phyloP scores from a whole-genome alignment of 1,140 invertebrate genomes.

The Leptonema lineaticorne region DNA sequence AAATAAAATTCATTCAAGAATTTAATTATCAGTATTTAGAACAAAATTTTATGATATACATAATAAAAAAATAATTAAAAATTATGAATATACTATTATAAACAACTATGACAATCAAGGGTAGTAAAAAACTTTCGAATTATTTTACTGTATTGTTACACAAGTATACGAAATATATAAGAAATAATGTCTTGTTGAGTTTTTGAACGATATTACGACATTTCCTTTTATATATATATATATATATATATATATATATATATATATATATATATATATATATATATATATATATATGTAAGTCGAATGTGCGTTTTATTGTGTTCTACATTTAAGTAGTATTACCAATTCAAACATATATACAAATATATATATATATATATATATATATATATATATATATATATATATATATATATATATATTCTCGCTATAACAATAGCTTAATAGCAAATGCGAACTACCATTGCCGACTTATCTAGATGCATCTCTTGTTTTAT shows the following conservation, averaged over 20 bases:
- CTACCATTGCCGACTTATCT: constrained; percentile 13
- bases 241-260: neutral
- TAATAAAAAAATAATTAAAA: too few species aligned
- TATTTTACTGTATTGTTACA: too few species aligned
- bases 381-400: neutral
- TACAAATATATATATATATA: neutral
- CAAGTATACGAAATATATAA: neutral
- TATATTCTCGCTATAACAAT: neutral
- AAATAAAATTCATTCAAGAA: too few species aligned
- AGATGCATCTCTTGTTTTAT: constrained; percentile 27
- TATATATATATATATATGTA: constrained; percentile 10
- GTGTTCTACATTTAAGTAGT: neutral
- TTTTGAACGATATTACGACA: too few species aligned
- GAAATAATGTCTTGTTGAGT: too few species aligned
- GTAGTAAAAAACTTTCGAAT: too few species aligned
- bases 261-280: neutral
- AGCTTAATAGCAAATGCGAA: constrained; percentile 19
- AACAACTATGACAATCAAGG: neutral
- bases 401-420: too few species aligned
- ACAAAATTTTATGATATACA: too few species aligned
- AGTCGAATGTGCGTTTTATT: too few species aligned
- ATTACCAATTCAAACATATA: constrained; percentile 22
- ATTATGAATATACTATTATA: too few species aligned
- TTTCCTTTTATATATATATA: neutral
- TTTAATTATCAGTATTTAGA: too few species aligned